phyloP scores from a whole-genome alignment of 2,888 invertebrate species.

The Eupithecia dodoneata region DNA sequence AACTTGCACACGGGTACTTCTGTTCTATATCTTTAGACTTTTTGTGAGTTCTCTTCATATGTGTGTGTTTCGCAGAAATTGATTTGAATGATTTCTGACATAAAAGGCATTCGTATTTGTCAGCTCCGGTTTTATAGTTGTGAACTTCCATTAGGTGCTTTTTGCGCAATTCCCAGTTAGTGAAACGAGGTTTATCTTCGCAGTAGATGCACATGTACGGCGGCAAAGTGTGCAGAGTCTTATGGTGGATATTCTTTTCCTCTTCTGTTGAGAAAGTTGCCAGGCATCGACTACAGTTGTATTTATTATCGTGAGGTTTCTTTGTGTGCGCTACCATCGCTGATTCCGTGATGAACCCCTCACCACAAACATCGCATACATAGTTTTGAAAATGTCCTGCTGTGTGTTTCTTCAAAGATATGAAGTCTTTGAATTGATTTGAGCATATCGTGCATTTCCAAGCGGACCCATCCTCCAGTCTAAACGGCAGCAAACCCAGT shows the following conservation, averaged over 20 bases:
- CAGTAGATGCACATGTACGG: slow-evolving; percentile 77
- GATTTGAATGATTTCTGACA: slow-evolving; percentile 77
- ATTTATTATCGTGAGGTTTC: slow-evolving; percentile 77
- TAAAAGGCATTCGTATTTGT: slow-evolving; percentile 73
- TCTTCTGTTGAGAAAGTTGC: slow-evolving; percentile 74
- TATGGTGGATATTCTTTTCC: slow-evolving; percentile 73
- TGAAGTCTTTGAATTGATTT: slow-evolving; percentile 75
- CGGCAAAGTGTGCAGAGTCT: slow-evolving; percentile 73
- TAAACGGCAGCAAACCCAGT: slow-evolving; percentile 73
- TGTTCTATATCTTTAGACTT: slow-evolving; percentile 74
- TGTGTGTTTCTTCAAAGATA: slow-evolving; percentile 75
- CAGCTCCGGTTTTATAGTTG: slow-evolving; percentile 73
- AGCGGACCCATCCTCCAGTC: slow-evolving; percentile 68
- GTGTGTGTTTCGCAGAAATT: slow-evolving; percentile 77
- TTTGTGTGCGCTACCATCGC: slow-evolving; percentile 77
- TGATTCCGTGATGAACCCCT: slow-evolving; percentile 77
- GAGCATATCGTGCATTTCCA: slow-evolving; percentile 79
- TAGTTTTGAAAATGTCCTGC: slow-evolving; percentile 77
- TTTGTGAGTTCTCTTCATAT: slow-evolving; percentile 75
- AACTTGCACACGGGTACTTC: slow-evolving; percentile 78
- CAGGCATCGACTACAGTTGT: slow-evolving; percentile 73
- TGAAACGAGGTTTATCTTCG: slow-evolving; percentile 76
- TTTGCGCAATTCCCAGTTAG: slow-evolving; percentile 75
- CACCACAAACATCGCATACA: slow-evolving; percentile 78
- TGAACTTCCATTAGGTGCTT: slow-evolving; percentile 77